Evolutionary conservation across 2,797 vertebrate species (phyloP), one percentile per base, ranked within the genome.

Genomic region (Hyperoplus lanceolatus): DNA sequence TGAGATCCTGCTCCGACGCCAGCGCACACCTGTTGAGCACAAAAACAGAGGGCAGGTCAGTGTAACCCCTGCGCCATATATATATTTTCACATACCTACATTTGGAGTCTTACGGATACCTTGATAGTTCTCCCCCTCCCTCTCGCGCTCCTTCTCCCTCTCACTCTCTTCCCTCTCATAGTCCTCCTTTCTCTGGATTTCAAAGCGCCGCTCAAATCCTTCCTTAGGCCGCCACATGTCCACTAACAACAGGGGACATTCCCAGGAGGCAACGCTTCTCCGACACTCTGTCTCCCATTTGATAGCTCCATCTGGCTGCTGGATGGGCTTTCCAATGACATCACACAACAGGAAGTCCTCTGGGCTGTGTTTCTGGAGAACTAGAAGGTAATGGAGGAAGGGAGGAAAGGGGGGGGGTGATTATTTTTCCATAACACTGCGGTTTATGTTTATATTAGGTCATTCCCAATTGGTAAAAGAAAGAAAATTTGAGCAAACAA

Each of bases 151-250:
- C 87, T 91, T 96, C 59, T 97, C 94, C 43, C 88, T 92, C 82
- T 96, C 94, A 69, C 66, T 91, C 83, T 96, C 95, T 56, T 95
- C 94, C 82, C 91, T 93, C 80, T 96, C 96, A 65, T 96, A 96
- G 80, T 96, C 97, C 9, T 96, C 95, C 74, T 95, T 95, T 36
- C 95, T 93, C 42, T 96, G 96, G 73, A 98, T 96, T 93, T 98
- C 97, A 87, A 98, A 98, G 54, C 97, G 96, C 4, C 97, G 95
- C 68, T 97, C 97, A 67, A 96, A 97, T 13, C 97, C 97, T 0
- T 96, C 95, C 81, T 97, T 97, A 12, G 96, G 97, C 74, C 96
- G 95, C 97, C 97, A 98, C 93, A 99, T 96, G 87, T 98, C 97
- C 87, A 97, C 96, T 78, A 99, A 94, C 87, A 98, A 92, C 87